Percentiles rank a stretch among this genome's conserved stretches.
Evolutionary conservation across 2,113 vertebrate species (phyloP).

Genomic region (Lasiurus borealis): DNA sequence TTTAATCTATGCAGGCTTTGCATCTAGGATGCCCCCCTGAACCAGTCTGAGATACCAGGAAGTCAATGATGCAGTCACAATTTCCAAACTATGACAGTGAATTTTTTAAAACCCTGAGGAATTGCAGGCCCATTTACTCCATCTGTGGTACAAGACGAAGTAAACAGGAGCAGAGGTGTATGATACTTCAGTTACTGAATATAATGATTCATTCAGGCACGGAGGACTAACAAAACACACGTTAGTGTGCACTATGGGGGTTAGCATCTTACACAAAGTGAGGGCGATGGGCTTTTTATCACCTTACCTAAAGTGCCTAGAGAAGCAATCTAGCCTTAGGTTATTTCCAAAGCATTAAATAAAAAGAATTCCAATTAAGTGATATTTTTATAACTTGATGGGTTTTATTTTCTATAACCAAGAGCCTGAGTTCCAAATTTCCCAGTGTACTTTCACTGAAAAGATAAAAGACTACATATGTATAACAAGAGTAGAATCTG

Average conservation of each 20-base stretch:
- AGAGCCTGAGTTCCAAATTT: neutral
- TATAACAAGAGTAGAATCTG: neutral
- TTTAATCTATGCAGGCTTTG: constrained; percentile 85
- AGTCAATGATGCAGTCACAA: constrained; percentile 82
- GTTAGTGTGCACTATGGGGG: neutral
- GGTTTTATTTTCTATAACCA: neutral
- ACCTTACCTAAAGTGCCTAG: neutral
- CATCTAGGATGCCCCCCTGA: constrained; percentile 68
- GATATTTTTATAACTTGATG: neutral
- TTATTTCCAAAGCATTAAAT: constrained; percentile 18
- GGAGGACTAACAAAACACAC: constrained; percentile 45
- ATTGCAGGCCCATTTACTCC: constrained; percentile 88
- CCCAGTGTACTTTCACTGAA: neutral
- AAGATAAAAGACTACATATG: neutral
- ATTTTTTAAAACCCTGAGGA: constrained; percentile 87
- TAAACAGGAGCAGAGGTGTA: constrained; percentile 73
- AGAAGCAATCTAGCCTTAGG: neutral
- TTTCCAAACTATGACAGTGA: constrained; percentile 82
- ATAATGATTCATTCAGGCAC: constrained; percentile 70
- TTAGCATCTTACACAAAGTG: constrained; percentile 24
- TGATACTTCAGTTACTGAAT: constrained; percentile 80
- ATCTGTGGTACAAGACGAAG: constrained; percentile 84
- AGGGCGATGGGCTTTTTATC: neutral
- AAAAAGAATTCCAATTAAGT: constrained; percentile 19
- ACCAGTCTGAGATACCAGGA: constrained; percentile 69